Conservation (phyloP, 2,797 vertebrate species). For the Iguana delicatissima region DNA sequence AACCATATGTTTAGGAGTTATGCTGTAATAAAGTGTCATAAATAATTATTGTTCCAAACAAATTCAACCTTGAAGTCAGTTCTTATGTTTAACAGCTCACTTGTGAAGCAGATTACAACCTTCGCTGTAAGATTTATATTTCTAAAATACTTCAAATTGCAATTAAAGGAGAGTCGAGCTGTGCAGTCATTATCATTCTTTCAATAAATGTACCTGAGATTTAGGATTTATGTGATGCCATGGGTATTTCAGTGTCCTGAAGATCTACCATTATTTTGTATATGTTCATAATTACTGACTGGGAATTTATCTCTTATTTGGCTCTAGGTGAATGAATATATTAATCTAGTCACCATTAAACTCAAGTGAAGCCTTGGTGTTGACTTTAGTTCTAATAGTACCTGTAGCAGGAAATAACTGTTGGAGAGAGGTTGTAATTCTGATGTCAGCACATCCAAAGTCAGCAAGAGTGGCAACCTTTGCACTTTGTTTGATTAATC, state of each 20-base stretch:
- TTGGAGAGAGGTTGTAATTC: background rate
- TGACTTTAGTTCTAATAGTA: constrained; percentile 15
- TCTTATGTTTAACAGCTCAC: constrained; percentile 60
- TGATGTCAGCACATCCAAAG: background rate
- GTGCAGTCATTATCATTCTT: background rate
- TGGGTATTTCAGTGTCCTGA: background rate
- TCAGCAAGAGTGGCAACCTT: background rate
- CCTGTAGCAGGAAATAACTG: constrained; percentile 23
- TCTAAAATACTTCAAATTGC: constrained; percentile 38
- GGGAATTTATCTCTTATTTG: constrained; percentile 31
- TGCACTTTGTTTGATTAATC: constrained; percentile 13
- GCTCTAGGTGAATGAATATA: background rate
- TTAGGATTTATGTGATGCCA: background rate
- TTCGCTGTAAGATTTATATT: constrained; percentile 17
- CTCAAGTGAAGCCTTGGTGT: constrained; percentile 22
- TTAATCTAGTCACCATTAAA: constrained; percentile 18
- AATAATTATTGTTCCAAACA: constrained; percentile 74
- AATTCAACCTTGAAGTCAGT: constrained; percentile 67
- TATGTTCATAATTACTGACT: constrained; percentile 44
- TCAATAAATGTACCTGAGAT: background rate
- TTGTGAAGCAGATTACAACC: constrained; percentile 53
- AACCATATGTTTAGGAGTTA: constrained; percentile 74
- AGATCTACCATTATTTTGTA: constrained; percentile 27
- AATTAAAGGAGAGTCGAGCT: constrained; percentile 11
- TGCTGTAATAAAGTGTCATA: constrained; percentile 71